Evolutionary conservation across 2,888 invertebrate species (phyloP).

Genomic region (Caenorhabditis sulstoni): DNA sequence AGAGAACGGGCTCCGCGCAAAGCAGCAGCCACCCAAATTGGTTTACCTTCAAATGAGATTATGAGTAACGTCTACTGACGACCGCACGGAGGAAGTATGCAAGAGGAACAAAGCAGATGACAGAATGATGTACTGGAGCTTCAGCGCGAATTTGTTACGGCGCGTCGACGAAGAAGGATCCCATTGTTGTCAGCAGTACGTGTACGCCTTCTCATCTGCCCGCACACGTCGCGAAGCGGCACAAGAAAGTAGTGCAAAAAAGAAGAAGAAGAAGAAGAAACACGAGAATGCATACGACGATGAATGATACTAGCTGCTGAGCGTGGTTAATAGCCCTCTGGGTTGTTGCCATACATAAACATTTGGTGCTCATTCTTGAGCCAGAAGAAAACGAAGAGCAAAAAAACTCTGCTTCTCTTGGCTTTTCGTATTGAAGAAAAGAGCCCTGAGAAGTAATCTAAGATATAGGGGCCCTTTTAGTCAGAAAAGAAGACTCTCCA

Average conservation of each 20-base stretch:
- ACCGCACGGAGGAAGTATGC: conserved; percentile 21
- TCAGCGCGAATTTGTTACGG: conserved; percentile 49
- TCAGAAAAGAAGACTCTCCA: conserved; percentile 22
- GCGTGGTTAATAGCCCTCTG: conserved; percentile 59
- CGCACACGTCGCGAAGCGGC: conserved; percentile 19
- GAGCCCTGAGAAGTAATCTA: neutral
- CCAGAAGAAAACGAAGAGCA: conserved; percentile 30
- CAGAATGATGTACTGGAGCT: conserved; percentile 46
- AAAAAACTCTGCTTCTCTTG: conserved; percentile 26
- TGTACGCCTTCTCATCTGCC: conserved; percentile 12
- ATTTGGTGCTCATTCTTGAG: conserved; percentile 45
- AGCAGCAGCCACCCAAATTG: conserved; percentile 29
- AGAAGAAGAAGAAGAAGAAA: too few species aligned
- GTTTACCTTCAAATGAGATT: conserved; percentile 58
- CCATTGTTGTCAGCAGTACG: conserved; percentile 41
- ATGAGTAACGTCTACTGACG: conserved; percentile 58
- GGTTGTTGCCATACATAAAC: conserved; percentile 50
- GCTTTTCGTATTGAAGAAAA: conserved; percentile 4
- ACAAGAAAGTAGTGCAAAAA: conserved; percentile 32
- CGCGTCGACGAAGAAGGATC: conserved; percentile 21
- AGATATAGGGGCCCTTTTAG: conserved; percentile 14
- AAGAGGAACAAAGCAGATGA: conserved; percentile 35
- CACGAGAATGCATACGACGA: conserved; percentile 47
- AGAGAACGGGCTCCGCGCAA: conserved; percentile 21
- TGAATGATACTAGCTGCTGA: conserved; percentile 57